Percentiles rank a stretch among this genome's conserved stretches.
Conservation (phyloP, 30 jellyfish, hydroid and myxozoan species). For the Turritopsis dohrnii region DNA sequence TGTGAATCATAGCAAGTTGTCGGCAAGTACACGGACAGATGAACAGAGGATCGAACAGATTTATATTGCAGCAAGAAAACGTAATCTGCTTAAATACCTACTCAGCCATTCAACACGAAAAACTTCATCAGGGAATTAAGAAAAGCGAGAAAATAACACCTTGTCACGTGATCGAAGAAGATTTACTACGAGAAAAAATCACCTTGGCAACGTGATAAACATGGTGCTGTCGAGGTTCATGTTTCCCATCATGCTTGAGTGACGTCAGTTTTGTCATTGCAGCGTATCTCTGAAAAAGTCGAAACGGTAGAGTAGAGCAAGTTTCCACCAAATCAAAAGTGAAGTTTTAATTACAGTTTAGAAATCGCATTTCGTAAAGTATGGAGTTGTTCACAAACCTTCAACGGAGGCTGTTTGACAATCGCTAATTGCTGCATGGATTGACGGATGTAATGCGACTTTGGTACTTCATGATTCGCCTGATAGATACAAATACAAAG, state of each 20-base stretch:
- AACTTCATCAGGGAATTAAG: background rate
- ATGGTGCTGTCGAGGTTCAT: background rate
- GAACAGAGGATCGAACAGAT: background rate
- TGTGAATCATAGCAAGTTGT: background rate
- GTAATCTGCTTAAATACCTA: background rate
- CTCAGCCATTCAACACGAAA: background rate
- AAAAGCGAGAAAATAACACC: background rate
- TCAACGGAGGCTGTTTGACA: background rate
- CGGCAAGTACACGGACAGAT: background rate
- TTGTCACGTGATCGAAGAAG: background rate
- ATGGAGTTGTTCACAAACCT: no score
- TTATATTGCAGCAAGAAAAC: background rate
- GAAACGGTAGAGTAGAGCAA: background rate
- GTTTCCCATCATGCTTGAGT: background rate
- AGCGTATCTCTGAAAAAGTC: constrained; percentile 3
- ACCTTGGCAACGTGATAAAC: background rate
- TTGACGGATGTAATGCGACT: background rate
- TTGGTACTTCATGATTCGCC: background rate
- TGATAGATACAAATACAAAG: background rate
- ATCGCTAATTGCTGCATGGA: constrained; percentile 4
- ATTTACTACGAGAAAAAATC: background rate
- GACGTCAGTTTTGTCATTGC: constrained; percentile 2
- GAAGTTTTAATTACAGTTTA: no score
- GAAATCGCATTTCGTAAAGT: no score
- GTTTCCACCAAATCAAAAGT: no score